A percentile compares a stretch with the other conserved stretches of the same genome.
Evolutionary conservation across 2,888 invertebrate species (phyloP).

Genomic region (Fragum whitleyi): DNA sequence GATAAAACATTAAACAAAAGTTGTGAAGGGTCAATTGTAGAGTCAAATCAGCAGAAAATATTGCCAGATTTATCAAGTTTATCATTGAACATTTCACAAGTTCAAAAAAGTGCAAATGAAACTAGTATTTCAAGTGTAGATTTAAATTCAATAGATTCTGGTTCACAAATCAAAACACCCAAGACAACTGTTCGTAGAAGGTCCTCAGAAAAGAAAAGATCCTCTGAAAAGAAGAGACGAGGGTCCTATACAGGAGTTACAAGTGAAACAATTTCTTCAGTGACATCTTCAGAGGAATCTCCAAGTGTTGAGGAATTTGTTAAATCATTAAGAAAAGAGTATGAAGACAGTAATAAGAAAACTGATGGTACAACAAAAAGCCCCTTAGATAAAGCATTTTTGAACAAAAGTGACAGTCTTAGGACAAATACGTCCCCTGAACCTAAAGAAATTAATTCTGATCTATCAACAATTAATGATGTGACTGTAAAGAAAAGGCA

Average conservation of each 20-base stretch:
- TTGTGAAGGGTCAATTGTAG: neutral
- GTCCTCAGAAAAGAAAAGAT: slow-evolving; percentile 27
- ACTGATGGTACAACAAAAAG: neutral
- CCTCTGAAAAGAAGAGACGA: slow-evolving; percentile 23
- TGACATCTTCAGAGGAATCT: slow-evolving; percentile 41
- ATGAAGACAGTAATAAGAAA: neutral
- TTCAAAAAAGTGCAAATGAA: neutral
- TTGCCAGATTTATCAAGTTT: neutral
- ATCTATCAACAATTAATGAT: neutral
- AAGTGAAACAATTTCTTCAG: slow-evolving; percentile 50
- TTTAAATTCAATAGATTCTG: neutral
- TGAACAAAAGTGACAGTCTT: too few species aligned
- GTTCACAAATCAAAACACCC: neutral
- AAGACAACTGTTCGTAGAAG: neutral
- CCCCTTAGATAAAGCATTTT: neutral
- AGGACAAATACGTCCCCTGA: neutral
- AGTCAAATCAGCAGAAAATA: neutral
- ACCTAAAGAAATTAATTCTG: neutral
- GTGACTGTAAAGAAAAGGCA: neutral
- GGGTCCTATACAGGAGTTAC: slow-evolving; percentile 37
- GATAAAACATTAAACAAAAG: neutral
- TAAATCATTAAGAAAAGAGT: slow-evolving; percentile 7
- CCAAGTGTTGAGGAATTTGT: slow-evolving; percentile 36
- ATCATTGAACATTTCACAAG: neutral
- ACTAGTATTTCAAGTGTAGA: neutral